phyloP scores from a whole-genome alignment of 1,140 invertebrate species.

The Lethrus apterus region DNA sequence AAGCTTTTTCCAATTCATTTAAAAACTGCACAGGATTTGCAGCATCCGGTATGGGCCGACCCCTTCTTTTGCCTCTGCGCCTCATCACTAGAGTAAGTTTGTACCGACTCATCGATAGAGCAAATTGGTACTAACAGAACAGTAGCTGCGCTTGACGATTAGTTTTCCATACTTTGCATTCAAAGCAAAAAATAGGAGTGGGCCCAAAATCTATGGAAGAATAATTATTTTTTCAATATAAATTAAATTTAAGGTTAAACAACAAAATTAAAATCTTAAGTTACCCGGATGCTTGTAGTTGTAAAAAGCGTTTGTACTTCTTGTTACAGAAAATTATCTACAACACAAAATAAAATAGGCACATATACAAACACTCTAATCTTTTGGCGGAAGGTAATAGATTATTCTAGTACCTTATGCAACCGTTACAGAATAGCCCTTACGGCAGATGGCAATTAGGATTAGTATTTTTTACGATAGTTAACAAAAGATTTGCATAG shows the following conservation, averaged over 20 bases:
- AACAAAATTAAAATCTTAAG: neutral
- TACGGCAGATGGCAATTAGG: no score
- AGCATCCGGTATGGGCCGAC: conserved; percentile 49
- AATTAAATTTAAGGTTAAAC: neutral
- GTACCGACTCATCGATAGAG: neutral
- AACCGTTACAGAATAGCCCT: no score
- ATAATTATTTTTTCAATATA: neutral
- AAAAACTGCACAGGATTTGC: conserved; percentile 40
- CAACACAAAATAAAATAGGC: no score
- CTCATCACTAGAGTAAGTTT: no score
- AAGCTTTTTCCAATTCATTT: conserved; percentile 44
- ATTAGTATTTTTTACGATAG: no score
- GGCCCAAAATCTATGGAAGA: neutral
- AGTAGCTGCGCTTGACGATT: neutral
- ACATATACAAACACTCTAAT: no score
- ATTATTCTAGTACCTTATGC: no score
- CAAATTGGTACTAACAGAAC: conserved; percentile 8
- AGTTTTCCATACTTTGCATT: conserved; percentile 14
- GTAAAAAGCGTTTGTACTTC: neutral
- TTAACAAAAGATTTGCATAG: no score
- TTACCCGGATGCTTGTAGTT: conserved; percentile 13
- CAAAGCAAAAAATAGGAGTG: conserved; percentile 11
- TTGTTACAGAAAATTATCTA: no score
- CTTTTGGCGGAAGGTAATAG: no score
- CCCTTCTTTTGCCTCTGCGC: conserved; percentile 26